Base-by-base conservation (phyloP, 2,888 invertebrate genomes). In the Tachina lurida region DNA sequence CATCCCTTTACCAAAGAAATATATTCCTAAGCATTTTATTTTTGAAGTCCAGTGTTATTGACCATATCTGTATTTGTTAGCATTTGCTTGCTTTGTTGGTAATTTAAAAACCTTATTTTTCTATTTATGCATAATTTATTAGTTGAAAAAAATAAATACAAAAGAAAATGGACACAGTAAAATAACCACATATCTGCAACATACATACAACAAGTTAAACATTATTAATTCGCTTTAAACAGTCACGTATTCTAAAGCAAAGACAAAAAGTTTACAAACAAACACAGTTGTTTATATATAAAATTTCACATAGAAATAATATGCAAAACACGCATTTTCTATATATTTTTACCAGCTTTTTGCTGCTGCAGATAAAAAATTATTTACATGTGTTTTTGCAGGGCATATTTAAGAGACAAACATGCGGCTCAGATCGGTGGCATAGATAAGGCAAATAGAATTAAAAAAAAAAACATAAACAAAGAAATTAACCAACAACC, bases 281-380 rank as follows among this genome's bases (percentile, higher is more conserved):
- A 56, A 70, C 43, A 45, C 4, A 10, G n/a, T 22, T 39, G n/a
- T 41, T 58, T 70, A 68, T 79, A 79, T 79, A 60, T 70, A 60
- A 13, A 60, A 45, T 79, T 65, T 67, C 22, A 65, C 58, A 54
- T 49, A 71, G 75, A 84, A 54, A 67, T 76, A 65, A 79, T 86
- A 86, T 86, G 71, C 85, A 58, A 71, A 83, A 79, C 82, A 86
- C 83, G 79, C 82, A 82, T 79, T 73, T 80, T 73, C 12, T 54
- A 73, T 52, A 73, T 65, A 65, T 45, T 73, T 77, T 83, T 41
- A 39, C 47, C 39, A 31, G 13, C 9, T 68, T 12, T 13, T 41
- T 31, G 31, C 4, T 31, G 31, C 31, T 7, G 31, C 8, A 74
- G 22, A 49, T 17, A 45, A 58, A 70, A 54, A 4, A 31, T 15